Evolutionary conservation across 2,888 invertebrate species (phyloP).

Genomic region (Chromoteleia sp.): DNA sequence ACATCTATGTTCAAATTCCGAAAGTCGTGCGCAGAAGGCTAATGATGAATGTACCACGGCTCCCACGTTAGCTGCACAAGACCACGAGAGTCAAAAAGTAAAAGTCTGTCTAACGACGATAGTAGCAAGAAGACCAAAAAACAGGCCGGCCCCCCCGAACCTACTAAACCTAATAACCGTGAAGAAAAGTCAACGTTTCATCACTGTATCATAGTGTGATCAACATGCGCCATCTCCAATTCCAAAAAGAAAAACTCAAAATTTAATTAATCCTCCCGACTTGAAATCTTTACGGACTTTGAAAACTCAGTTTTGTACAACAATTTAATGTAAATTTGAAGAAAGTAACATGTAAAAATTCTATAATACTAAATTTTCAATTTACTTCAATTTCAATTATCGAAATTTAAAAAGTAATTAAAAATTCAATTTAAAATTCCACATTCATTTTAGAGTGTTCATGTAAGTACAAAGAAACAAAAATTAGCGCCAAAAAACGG

Average conservation of each 20-base stretch:
- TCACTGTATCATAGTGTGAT: not conserved
- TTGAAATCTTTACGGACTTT: conserved; percentile 14
- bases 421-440: too few species aligned
- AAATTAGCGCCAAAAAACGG: too few species aligned
- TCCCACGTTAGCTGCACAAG: conserved; percentile 41
- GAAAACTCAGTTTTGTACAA: conserved; percentile 39
- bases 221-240: not conserved
- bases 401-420: too few species aligned
- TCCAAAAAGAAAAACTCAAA: conserved; percentile 12
- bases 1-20: conserved; percentile 21
- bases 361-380: too few species aligned
- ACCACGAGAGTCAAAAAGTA: conserved; percentile 15
- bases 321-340: too few species aligned
- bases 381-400: too few species aligned
- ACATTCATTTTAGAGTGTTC: too few species aligned
- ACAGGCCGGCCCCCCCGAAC: conserved; percentile 47
- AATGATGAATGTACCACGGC: conserved; percentile 3
- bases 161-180: conserved; percentile 34
- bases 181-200: conserved; percentile 20
- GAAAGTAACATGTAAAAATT: too few species aligned
- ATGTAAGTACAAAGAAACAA: too few species aligned
- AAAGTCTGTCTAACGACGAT: conserved; percentile 24
- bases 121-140: conserved; percentile 46
- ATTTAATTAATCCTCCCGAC: conserved; percentile 2
- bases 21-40: conserved; percentile 23